Conservation (phyloP, 1,140 invertebrate species). For the Danaus plexippus region DNA sequence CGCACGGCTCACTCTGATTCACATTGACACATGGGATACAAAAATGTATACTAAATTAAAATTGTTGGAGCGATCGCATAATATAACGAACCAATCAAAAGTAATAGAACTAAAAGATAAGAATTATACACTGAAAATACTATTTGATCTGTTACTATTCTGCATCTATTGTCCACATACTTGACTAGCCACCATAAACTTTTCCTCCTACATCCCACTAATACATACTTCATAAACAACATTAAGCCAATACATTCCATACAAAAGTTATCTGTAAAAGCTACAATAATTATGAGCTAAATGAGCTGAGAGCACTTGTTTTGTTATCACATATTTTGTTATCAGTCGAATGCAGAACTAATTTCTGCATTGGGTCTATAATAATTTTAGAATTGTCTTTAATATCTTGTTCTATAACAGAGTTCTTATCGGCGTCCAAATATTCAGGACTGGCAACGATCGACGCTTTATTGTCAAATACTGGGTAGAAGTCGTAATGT, state of each 20-base stretch:
- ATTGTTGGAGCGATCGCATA: too few relatives aligned
- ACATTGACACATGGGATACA: too few relatives aligned
- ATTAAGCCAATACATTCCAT: conserved; percentile 46
- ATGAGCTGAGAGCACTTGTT: conserved; percentile 62
- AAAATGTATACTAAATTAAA: too few relatives aligned
- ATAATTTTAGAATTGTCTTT: conserved; percentile 64
- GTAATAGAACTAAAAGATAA: too few relatives aligned
- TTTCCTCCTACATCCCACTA: conserved; percentile 22
- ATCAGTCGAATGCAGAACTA: conserved; percentile 68
- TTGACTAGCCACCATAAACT: conserved; percentile 32
- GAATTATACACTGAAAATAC: too few relatives aligned
- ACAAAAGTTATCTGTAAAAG: conserved; percentile 55
- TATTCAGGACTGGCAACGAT: conserved; percentile 19
- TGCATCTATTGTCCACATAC: conserved; percentile 16
- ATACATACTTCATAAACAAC: conserved; percentile 25
- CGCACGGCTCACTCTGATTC: too few relatives aligned
- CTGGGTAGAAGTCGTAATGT: conserved; percentile 61
- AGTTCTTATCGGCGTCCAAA: conserved; percentile 23
- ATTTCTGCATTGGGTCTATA: conserved; percentile 67
- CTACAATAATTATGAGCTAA: conserved; percentile 56
- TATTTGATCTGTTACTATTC: conserved; percentile 3
- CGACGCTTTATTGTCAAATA: conserved; percentile 56
- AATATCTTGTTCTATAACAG: conserved; percentile 33
- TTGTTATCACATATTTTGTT: conserved; percentile 69
- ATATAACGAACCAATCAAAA: too few relatives aligned